Evolutionary conservation across 2,888 invertebrate genomes (phyloP).

Genomic region (Willowsia nigromaculata): DNA sequence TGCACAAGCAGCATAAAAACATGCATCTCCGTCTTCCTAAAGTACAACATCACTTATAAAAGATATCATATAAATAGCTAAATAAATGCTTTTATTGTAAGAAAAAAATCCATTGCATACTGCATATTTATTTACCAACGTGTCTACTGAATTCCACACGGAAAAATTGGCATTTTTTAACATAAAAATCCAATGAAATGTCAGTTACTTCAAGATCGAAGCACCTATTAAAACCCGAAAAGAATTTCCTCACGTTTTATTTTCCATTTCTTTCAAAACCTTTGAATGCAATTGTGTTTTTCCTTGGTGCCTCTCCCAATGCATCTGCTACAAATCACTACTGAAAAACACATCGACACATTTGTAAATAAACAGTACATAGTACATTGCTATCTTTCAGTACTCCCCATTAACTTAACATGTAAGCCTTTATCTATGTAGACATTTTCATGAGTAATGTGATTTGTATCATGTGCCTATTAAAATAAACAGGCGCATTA

Average conservation of each 20-base stretch:
- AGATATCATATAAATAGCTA: too few relatives aligned
- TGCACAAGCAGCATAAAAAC: too few relatives aligned
- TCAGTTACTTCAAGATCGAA: not conserved
- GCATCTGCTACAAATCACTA: slow-evolving; percentile 9
- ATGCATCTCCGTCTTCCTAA: too few relatives aligned
- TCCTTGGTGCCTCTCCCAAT: not conserved
- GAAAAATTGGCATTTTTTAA: too few relatives aligned
- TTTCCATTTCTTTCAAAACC: not conserved
- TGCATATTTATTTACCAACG: too few relatives aligned
- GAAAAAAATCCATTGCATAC: too few relatives aligned
- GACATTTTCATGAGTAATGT: too few relatives aligned
- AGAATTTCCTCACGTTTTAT: not conserved
- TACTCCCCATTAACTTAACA: not conserved
- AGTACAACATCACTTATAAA: too few relatives aligned
- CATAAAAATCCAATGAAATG: not conserved
- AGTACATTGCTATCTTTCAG: not conserved
- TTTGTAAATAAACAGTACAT: slow-evolving; percentile 14
- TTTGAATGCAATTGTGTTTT: not conserved
- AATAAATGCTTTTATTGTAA: too few relatives aligned
- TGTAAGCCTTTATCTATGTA: too few relatives aligned
- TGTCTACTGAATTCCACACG: too few relatives aligned
- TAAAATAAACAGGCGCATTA: not conserved
- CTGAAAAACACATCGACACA: slow-evolving; percentile 11
- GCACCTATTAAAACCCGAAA: not conserved
- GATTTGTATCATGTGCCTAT: not conserved